phyloP scores from a whole-genome alignment of 2,113 vertebrate genomes.

The Ploceus nigricollis region DNA sequence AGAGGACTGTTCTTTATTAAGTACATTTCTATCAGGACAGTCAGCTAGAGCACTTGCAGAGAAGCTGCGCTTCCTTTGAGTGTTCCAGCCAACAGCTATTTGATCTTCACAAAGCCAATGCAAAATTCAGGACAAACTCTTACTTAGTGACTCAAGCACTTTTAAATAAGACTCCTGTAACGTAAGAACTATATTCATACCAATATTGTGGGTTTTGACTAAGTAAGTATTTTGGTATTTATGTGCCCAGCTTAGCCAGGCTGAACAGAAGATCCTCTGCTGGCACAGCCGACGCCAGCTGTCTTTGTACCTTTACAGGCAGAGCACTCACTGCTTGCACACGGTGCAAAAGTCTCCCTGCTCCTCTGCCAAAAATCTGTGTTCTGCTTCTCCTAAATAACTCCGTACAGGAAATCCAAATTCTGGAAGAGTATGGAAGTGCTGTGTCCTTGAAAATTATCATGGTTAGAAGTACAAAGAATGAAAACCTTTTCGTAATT shows the following conservation, averaged over 20 bases:
- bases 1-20: conserved; percentile 74
- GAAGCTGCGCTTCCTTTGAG: not conserved
- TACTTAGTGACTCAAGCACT: not conserved
- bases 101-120: not conserved
- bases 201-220: not conserved
- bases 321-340: not conserved
- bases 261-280: not conserved
- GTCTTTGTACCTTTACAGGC: not conserved
- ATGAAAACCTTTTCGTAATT: not conserved
- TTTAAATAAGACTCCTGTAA: not conserved
- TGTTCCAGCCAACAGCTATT: not conserved
- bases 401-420: not conserved
- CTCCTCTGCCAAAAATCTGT: not conserved
- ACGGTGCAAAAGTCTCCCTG: not conserved
- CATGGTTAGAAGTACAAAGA: not conserved
- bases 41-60: not conserved
- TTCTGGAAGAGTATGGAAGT: not conserved
- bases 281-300: not conserved
- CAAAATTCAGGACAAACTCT: not conserved
- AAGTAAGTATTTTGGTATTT: not conserved
- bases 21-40: conserved; percentile 72
- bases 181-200: not conserved
- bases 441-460: not conserved
- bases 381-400: not conserved
- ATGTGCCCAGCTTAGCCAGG: not conserved